A percentile compares a stretch with the other conserved stretches of the same genome.
Evolutionary conservation across 1,140 invertebrate species (phyloP).

Genomic region (Drosophila pectinifera): DNA sequence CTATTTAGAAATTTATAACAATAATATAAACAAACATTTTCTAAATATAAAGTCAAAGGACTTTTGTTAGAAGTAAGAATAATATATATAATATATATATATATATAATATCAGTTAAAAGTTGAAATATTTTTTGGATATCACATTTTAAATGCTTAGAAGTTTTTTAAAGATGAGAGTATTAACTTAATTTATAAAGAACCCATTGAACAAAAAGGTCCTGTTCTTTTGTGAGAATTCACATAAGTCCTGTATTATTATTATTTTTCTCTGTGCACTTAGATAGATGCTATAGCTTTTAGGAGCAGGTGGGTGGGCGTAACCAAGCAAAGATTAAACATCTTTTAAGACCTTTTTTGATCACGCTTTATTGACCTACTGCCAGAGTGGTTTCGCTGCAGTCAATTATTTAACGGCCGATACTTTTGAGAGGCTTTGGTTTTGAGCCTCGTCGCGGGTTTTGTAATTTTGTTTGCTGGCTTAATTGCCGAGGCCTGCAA

Average conservation of each 20-base stretch:
- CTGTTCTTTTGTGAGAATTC: no score
- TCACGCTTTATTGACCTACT: slow-evolving; percentile 36
- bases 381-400: slow-evolving; percentile 16
- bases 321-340: slow-evolving; percentile 1
- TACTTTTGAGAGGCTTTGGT: slow-evolving; percentile 10
- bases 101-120: background rate
- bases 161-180: background rate
- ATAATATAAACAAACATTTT: no score
- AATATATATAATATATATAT: no score
- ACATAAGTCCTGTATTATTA: no score
- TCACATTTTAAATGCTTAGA: no score
- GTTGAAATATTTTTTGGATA: no score
- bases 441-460: slow-evolving; percentile 12
- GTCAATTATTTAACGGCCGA: slow-evolving; percentile 38
- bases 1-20: background rate
- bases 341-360: slow-evolving; percentile 23
- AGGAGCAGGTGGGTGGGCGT: slow-evolving; percentile 17
- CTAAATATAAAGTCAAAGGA: background rate
- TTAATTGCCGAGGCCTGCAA: slow-evolving; percentile 58
- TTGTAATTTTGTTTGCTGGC: slow-evolving; percentile 48
- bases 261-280: background rate
- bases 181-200: no score
- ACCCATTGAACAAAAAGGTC: no score
- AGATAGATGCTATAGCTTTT: background rate
- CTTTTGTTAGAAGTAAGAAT: no score